These are phyloP conservation scores for Chamaetylas fuelleborni DNA, from an alignment of 2,113 vertebrate genomes.

Conservation along the genomic window DNA sequence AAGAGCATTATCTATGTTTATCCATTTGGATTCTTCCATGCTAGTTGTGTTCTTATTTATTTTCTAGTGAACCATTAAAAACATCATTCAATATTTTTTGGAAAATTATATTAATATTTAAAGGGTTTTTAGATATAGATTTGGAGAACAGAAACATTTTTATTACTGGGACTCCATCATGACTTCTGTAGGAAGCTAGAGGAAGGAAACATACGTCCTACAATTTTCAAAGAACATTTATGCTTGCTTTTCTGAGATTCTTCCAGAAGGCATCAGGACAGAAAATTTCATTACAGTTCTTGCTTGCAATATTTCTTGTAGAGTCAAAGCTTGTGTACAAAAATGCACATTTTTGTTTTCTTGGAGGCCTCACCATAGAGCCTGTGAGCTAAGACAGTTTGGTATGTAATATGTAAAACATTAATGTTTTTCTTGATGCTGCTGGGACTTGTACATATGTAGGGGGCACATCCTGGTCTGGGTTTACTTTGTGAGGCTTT, in stretches of 20 bases:
- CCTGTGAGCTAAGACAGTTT: neutral
- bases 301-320: neutral
- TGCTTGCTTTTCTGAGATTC: neutral
- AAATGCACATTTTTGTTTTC: neutral
- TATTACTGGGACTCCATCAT: accelerated
- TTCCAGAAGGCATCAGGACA: neutral
- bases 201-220: neutral
- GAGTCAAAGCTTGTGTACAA: neutral
- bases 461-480: neutral
- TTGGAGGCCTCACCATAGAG: neutral
- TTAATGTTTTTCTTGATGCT: neutral
- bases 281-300: neutral
- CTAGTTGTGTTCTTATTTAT: neutral
- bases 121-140: neutral
- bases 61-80: neutral
- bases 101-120: neutral
- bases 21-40: neutral
- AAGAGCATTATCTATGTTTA: neutral
- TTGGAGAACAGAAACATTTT: neutral
- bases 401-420: neutral
- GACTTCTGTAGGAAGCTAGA: neutral
- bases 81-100: neutral
- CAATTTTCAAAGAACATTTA: neutral
- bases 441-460: neutral
- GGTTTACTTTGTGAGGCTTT: neutral